phyloP scores from a whole-genome alignment of 2,113 vertebrate species.

The Raphicerus campestris region DNA sequence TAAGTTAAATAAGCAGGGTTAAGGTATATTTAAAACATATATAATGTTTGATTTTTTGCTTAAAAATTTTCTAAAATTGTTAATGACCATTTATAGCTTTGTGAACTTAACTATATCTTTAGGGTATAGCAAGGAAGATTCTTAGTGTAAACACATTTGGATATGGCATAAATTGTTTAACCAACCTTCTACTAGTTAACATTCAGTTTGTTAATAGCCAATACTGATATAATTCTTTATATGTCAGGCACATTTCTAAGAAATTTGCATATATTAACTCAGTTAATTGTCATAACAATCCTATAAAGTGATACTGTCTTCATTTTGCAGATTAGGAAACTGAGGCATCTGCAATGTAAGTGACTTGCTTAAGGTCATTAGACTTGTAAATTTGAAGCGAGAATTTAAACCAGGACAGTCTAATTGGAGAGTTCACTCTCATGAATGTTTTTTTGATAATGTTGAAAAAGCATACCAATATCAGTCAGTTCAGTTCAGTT shows the following conservation, averaged over 20 bases:
- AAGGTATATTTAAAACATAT: background rate
- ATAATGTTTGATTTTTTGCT: background rate
- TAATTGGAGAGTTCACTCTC: background rate
- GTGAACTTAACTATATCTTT: background rate
- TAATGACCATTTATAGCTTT: background rate
- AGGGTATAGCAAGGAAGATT: background rate
- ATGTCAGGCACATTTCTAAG: background rate
- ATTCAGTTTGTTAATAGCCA: background rate
- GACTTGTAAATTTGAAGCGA: background rate
- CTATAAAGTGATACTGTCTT: background rate
- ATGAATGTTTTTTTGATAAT: background rate
- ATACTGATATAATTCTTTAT: background rate
- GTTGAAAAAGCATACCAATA: background rate
- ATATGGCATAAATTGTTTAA: background rate
- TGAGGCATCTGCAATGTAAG: background rate
- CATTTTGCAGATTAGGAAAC: constrained; percentile 20
- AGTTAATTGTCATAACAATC: background rate
- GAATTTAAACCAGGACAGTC: background rate
- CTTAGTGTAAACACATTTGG: background rate
- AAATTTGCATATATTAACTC: background rate
- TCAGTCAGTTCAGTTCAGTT: background rate
- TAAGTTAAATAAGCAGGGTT: background rate
- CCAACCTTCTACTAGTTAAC: background rate
- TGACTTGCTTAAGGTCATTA: background rate
- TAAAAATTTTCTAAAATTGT: background rate